Evolutionary conservation across 2,797 vertebrate genomes (phyloP).

Genomic region (Staurois parvus): DNA sequence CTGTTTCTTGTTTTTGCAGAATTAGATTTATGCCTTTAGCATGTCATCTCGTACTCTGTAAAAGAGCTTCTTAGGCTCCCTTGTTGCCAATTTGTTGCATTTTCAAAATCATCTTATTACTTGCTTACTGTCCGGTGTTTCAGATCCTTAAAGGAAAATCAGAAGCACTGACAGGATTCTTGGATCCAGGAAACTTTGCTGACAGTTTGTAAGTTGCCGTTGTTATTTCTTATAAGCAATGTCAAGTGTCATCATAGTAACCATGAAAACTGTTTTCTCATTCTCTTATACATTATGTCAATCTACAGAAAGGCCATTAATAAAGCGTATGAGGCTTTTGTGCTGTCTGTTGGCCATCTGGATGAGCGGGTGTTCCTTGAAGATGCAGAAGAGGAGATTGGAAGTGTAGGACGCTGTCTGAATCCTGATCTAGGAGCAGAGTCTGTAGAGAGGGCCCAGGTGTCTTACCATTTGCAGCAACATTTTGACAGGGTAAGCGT

Average conservation of each 20-base stretch:
- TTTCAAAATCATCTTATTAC: not conserved
- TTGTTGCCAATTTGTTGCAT: not conserved
- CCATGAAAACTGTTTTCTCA: not conserved
- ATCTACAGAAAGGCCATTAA: conserved; percentile 84
- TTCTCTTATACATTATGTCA: not conserved
- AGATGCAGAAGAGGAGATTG: conserved; percentile 89
- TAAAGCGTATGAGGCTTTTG: conserved; percentile 90
- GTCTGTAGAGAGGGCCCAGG: conserved; percentile 73
- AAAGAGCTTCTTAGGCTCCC: no score
- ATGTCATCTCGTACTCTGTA: not conserved
- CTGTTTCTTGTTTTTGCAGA: no score
- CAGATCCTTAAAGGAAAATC: conserved; percentile 92
- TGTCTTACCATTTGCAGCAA: conserved; percentile 75
- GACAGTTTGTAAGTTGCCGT: conserved; percentile 86
- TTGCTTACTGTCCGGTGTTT: conserved; percentile 68
- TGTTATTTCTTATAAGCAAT: not conserved
- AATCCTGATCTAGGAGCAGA: conserved; percentile 73
- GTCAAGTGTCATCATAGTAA: not conserved
- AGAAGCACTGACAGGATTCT: conserved; percentile 88
- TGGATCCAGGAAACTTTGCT: conserved; percentile 91
- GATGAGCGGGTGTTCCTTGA: conserved; percentile 94
- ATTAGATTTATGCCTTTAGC: not conserved
- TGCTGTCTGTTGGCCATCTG: conserved; percentile 87
- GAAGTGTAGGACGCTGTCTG: conserved; percentile 82
- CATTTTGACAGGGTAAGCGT: conserved; percentile 78